Conservation (phyloP, 2,888 invertebrate genomes). For the Phlogophora meticulosa region DNA sequence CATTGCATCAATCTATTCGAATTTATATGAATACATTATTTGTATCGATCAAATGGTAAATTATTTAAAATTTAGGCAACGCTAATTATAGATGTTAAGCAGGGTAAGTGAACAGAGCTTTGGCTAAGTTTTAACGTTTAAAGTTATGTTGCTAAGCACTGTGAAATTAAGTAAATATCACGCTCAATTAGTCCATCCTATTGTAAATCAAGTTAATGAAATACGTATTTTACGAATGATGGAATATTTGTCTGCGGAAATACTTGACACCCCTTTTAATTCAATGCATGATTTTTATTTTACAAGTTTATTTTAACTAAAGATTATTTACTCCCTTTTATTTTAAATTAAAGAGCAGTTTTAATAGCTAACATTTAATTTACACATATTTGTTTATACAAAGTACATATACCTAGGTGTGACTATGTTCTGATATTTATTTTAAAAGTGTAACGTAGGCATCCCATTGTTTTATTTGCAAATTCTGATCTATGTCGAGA, state of each 20-base stretch:
- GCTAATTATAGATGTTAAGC: conserved; percentile 48
- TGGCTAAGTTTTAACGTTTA: conserved; percentile 35
- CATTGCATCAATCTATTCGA: conserved; percentile 24
- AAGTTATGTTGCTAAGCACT: conserved; percentile 49
- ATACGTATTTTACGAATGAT: conserved; percentile 43
- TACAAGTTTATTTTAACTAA: neutral
- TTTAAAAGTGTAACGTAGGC: conserved; percentile 49
- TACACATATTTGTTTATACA: too few relatives aligned
- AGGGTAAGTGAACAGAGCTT: conserved; percentile 56
- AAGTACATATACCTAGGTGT: conserved; percentile 27
- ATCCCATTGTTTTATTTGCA: conserved; percentile 66
- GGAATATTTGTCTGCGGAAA: conserved; percentile 45
- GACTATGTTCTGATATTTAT: conserved; percentile 62
- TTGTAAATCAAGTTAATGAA: conserved; percentile 41
- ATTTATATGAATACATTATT: conserved; percentile 45
- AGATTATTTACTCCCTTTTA: neutral
- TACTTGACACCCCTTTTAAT: conserved; percentile 12
- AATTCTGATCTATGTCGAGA: conserved; percentile 80
- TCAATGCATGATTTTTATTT: conserved; percentile 11
- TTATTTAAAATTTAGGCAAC: conserved; percentile 41
- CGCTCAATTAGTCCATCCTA: conserved; percentile 58
- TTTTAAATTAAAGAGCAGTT: too few relatives aligned
- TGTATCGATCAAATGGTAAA: conserved; percentile 57
- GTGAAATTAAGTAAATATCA: conserved; percentile 31
- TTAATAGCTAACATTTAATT: too few relatives aligned